phyloP scores from a whole-genome alignment of 2,797 vertebrate species.

The Argentina silus region DNA sequence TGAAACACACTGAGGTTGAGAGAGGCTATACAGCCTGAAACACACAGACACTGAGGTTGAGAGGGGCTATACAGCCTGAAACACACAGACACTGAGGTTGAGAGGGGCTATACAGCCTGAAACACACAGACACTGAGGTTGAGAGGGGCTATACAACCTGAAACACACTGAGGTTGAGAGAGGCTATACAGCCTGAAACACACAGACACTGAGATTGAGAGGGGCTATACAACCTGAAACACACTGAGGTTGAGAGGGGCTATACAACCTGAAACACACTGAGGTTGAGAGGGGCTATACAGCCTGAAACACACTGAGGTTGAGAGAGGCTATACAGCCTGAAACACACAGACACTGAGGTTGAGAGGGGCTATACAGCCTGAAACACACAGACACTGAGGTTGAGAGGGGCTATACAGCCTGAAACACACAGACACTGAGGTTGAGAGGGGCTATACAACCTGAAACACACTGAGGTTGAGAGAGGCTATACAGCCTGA shows the following conservation, averaged over 20 bases:
- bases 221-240: constrained; percentile 84
- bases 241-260: background rate
- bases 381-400: constrained; percentile 55
- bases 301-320: constrained; percentile 76
- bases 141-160: constrained; percentile 84
- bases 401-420: constrained; percentile 77
- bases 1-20: constrained; percentile 50
- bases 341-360: constrained; percentile 26
- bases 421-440: constrained; percentile 65
- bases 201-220: constrained; percentile 10
- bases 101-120: constrained; percentile 84
- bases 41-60: constrained; percentile 9
- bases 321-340: constrained; percentile 83
- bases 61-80: constrained; percentile 84
- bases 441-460: constrained; percentile 72
- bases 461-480: constrained; percentile 70
- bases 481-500: constrained; percentile 84
- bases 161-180: background rate
- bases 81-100: constrained; percentile 10
- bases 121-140: constrained; percentile 10
- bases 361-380: constrained; percentile 80
- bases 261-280: constrained; percentile 84
- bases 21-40: constrained; percentile 84
- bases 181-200: constrained; percentile 84
- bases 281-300: constrained; percentile 66